phyloP scores from a whole-genome alignment of 2,113 vertebrate genomes.

The Gobiocypris rarus region DNA sequence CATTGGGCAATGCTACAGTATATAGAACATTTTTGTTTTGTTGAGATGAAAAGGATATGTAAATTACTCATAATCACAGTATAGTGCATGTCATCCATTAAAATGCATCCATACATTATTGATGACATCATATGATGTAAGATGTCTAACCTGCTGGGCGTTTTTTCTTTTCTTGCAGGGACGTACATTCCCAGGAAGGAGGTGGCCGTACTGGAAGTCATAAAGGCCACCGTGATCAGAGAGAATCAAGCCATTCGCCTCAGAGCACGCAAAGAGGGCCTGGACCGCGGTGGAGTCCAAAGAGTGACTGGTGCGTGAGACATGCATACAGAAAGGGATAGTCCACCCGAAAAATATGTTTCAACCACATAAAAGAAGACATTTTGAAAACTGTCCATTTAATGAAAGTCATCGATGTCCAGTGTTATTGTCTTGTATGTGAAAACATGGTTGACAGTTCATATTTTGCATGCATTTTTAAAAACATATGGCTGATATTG shows the following conservation, averaged over 20 bases:
- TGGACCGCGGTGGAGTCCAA: conserved; percentile 76
- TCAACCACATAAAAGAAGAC: neutral
- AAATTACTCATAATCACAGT: neutral
- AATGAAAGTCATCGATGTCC: neutral
- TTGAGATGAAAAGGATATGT: neutral
- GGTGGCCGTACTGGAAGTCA: conserved; percentile 82
- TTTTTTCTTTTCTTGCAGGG: conserved; percentile 67
- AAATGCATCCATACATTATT: neutral
- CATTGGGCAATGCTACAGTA: neutral
- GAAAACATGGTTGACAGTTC: neutral
- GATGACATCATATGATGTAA: neutral
- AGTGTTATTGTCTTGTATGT: neutral
- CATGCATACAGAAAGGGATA: neutral
- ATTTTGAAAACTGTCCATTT: neutral
- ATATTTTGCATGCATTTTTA: neutral
- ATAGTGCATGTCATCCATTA: neutral
- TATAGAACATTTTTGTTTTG: neutral
- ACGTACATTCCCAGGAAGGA: conserved; percentile 91
- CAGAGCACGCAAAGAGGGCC: conserved; percentile 84
- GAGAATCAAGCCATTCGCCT: conserved; percentile 90
- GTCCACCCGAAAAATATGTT: neutral
- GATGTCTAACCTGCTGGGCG: neutral
- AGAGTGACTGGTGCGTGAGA: conserved; percentile 79
- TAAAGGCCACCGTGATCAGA: conserved; percentile 84
- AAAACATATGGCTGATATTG: neutral